Base-by-base conservation (phyloP, 2,888 invertebrate species). In the Nysson spinosus region DNA sequence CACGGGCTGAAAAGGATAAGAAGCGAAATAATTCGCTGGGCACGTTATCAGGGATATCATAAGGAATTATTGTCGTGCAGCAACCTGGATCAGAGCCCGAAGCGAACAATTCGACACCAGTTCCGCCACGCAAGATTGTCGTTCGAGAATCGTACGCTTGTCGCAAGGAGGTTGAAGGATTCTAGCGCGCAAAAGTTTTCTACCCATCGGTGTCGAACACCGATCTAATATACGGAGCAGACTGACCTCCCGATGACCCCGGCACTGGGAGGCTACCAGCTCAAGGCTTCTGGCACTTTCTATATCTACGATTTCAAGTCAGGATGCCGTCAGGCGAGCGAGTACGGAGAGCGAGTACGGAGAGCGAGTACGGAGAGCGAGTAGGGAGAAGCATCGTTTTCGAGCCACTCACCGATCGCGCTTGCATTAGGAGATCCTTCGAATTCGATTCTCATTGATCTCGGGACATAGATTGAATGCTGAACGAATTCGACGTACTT, bases 401-500 rank as follows among this genome's bases (percentile, higher is more conserved):
- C 7, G 1, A 12, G 11, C 9, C 20, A 14, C 19, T 28, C 89
- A 95, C 96, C 96, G 76, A 98, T 95, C 79, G 94, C 90, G 83
- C 94, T 93, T 6, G 93, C 93, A 58, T 94, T 92, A 86, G 95
- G 93, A 9, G 95, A 93, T 11, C 93, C 93, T 86, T 94, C 92
- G 84, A 94, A 97, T 72, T 93, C 92, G 24, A 97, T 90, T 87
- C 93, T 94, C 63, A 98, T 87, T 0, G 96, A 93, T 78, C 92
- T 91, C 47, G 92, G 90, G 0, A 93, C 91, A 85, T 94, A 96
- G 12, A 92, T 89, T 12, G 94, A 89, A 69, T 93, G 93, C 78
- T 95, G 92, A 55, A 93, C 92, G 75, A 92, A 92, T 86, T 97
- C 96, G 0, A 96, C 90, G 85, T 96, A 97, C 81, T 93, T 94